These are phyloP conservation scores for Ochropleura leucogaster DNA, from an alignment of 2,888 invertebrate species.

Conservation along the genomic window DNA sequence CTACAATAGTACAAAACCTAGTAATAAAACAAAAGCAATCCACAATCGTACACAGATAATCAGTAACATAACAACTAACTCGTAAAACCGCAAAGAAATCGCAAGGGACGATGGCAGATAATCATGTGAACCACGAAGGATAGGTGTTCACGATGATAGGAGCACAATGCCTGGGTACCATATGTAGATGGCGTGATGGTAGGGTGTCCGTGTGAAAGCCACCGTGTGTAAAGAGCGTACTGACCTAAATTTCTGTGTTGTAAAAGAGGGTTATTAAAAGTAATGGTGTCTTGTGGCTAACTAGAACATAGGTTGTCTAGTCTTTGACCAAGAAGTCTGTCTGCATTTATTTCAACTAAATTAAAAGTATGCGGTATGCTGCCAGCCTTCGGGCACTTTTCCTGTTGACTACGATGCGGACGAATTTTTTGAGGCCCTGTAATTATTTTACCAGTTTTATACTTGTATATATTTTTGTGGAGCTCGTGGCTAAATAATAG, in stretches of 20 bases:
- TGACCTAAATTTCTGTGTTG: constrained; percentile 42
- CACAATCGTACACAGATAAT: constrained; percentile 5
- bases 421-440: too few species aligned
- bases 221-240: constrained; percentile 27
- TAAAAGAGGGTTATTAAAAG: constrained; percentile 20
- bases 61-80: constrained; percentile 1
- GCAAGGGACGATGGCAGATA: constrained; percentile 42
- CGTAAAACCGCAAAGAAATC: constrained; percentile 28
- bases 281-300: neutral
- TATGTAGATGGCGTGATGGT: constrained; percentile 34
- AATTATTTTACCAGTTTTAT: too few species aligned
- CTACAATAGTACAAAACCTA: constrained; percentile 1
- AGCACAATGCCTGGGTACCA: constrained; percentile 36
- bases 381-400: too few species aligned
- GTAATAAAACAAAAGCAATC: constrained; percentile 23
- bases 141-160: constrained; percentile 37
- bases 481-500: too few species aligned
- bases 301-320: too few species aligned
- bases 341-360: neutral
- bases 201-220: constrained; percentile 52
- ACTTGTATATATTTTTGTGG: too few species aligned
- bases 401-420: too few species aligned
- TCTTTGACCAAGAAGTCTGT: neutral
- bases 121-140: constrained; percentile 32
- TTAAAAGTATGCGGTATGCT: too few species aligned